A percentile compares a stretch with the other conserved stretches of the same genome.
These are phyloP conservation scores for Dryomyza anilis DNA, from an alignment of 2,888 invertebrate species.

Conservation along the genomic window DNA sequence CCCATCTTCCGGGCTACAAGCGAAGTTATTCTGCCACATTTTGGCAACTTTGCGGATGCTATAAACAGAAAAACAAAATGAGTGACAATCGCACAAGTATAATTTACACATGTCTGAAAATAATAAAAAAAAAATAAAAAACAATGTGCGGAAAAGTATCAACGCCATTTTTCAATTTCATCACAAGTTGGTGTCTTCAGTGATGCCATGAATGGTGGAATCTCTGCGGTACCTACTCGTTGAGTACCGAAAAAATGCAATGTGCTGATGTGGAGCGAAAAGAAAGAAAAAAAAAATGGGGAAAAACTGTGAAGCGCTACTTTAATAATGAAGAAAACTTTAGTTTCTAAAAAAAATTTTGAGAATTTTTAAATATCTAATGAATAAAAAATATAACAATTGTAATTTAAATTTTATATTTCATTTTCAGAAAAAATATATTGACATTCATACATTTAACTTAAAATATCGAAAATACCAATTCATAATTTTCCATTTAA, in stretches of 20 bases:
- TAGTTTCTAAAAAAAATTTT: no score
- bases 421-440: no score
- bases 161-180: slow-evolving; percentile 40
- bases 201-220: not conserved
- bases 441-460: no score
- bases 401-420: no score
- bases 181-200: slow-evolving; percentile 32
- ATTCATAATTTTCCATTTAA: no score
- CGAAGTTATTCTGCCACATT: slow-evolving; percentile 23
- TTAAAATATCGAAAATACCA: no score
- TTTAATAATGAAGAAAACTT: no score
- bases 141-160: not conserved
- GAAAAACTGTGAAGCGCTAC: no score
- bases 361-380: no score
- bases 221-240: not conserved
- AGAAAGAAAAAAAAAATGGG: not conserved
- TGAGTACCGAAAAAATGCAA: no score
- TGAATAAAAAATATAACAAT: no score
- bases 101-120: not conserved
- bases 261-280: not conserved
- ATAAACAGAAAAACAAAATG: not conserved
- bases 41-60: slow-evolving; percentile 2
- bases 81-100: not conserved
- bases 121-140: slow-evolving; percentile 18
- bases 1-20: not conserved